Conservation (phyloP, 64 coral and sea anemone species). For the Hydrozoanthus tunicans region DNA sequence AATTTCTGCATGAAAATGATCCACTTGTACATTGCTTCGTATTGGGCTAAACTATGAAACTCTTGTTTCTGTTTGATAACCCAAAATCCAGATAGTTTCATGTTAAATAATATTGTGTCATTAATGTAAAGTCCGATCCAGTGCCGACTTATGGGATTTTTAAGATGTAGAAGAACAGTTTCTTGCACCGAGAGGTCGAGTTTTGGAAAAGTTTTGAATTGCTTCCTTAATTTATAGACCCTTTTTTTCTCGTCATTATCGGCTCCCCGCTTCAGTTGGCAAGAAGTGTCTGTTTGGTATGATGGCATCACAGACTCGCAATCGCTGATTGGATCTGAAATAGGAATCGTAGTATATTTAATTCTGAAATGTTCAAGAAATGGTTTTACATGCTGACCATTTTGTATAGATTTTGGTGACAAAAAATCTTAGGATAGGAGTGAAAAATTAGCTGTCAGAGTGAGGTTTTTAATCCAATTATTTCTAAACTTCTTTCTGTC, state of each 20-base stretch:
- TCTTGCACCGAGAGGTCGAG: constrained; percentile 5
- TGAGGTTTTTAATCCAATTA: no score
- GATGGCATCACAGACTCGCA: constrained; percentile 13
- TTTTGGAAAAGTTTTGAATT: constrained; percentile 28
- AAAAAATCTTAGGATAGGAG: no score
- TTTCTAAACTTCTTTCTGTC: no score
- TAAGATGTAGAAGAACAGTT: not conserved
- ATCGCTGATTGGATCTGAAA: not conserved
- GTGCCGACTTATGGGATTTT: not conserved
- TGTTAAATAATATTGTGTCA: constrained; percentile 27
- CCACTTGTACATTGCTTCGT: constrained; percentile 48
- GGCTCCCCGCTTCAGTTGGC: not conserved
- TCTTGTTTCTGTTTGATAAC: constrained; percentile 19
- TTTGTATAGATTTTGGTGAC: no score
- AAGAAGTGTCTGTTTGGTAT: constrained; percentile 31
- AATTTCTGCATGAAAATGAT: not conserved
- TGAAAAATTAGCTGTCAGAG: no score
- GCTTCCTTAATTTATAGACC: constrained; percentile 2
- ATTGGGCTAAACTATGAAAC: constrained; percentile 23
- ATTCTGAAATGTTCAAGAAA: no score
- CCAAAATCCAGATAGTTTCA: constrained; percentile 13
- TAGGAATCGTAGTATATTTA: not conserved
- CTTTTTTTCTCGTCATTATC: constrained; percentile 18
- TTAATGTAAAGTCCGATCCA: constrained; percentile 32
- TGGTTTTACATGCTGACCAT: no score